Percentiles rank a stretch among this genome's conserved stretches.
These are phyloP conservation scores for Gallinago stenura DNA, from an alignment of 2,797 vertebrate species.

Conservation along the genomic window DNA sequence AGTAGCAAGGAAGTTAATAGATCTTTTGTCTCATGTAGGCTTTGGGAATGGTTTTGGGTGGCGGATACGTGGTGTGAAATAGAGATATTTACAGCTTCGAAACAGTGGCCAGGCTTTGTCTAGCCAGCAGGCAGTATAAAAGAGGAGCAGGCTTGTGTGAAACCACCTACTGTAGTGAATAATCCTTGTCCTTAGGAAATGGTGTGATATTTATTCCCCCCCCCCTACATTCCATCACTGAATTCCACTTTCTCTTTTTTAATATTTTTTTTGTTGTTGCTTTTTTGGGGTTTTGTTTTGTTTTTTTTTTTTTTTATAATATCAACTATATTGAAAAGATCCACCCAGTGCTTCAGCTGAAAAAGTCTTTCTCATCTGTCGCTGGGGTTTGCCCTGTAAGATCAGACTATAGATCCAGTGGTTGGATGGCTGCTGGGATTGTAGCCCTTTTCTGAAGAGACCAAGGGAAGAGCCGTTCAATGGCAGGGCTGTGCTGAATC, in stretches of 20 bases:
- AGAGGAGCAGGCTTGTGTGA: neutral
- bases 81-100: neutral
- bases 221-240: neutral
- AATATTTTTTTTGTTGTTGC: neutral
- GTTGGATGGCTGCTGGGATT: accelerated
- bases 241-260: neutral
- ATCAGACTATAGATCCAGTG: neutral
- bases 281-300: no score
- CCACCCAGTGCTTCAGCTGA: neutral
- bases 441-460: neutral
- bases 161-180: neutral
- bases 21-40: neutral
- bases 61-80: neutral
- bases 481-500: neutral
- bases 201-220: neutral
- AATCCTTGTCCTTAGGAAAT: neutral
- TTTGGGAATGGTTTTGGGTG: neutral
- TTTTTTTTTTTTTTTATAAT: neutral
- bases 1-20: neutral
- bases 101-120: neutral
- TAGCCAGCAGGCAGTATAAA: neutral
- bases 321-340: neutral
- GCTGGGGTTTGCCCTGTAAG: neutral
- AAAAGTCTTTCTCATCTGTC: neutral
- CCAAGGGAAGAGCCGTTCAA: neutral